Conservation (phyloP, 1,140 invertebrate genomes). For the Portunus trituberculatus region DNA sequence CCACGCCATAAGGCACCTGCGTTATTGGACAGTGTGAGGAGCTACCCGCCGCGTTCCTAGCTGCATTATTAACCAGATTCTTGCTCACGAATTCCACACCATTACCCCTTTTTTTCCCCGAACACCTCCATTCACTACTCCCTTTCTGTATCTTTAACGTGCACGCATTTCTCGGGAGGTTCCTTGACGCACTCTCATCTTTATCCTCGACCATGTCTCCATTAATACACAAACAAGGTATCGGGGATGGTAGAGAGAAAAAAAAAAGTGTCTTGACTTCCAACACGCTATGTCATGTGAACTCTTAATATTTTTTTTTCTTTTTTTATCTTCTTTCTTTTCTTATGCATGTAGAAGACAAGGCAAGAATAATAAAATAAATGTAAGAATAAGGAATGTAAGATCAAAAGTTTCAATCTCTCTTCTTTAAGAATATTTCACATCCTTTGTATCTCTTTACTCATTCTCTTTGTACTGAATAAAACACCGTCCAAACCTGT, state of each 20-base stretch:
- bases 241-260: background rate
- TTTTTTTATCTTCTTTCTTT: too few relatives aligned
- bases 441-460: too few relatives aligned
- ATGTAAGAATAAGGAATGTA: too few relatives aligned
- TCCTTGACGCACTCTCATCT: background rate
- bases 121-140: background rate
- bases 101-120: background rate
- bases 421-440: too few relatives aligned
- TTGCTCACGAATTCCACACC: conserved; percentile 8
- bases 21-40: conserved; percentile 18
- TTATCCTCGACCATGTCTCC: background rate
- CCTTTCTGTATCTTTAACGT: background rate
- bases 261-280: too few relatives aligned
- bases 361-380: too few relatives aligned
- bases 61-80: conserved; percentile 7
- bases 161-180: background rate
- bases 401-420: too few relatives aligned
- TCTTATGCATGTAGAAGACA: too few relatives aligned
- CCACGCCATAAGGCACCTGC: background rate
- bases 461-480: too few relatives aligned
- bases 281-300: too few relatives aligned
- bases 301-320: too few relatives aligned
- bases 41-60: background rate
- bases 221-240: background rate
- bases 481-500: too few relatives aligned